phyloP scores from a whole-genome alignment of 2,113 vertebrate genomes.

The Rhinogobius similis region DNA sequence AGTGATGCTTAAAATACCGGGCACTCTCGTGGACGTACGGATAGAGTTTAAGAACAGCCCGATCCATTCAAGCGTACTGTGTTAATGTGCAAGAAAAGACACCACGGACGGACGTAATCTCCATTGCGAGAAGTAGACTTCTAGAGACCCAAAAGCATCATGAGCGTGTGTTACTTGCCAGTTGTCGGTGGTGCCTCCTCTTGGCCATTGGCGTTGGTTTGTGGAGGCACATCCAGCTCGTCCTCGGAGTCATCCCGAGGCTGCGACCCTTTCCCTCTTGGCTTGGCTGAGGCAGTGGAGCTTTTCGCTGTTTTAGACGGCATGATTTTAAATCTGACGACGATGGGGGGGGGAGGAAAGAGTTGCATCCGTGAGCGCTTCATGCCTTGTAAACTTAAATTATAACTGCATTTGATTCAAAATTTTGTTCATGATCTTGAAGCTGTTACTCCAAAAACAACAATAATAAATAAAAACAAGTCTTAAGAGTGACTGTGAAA shows the following conservation, averaged over 20 bases:
- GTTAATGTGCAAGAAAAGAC: slow-evolving; percentile 36
- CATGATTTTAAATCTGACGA: slow-evolving; percentile 78
- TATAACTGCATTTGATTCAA: background rate
- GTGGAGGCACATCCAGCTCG: slow-evolving; percentile 78
- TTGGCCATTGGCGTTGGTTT: slow-evolving; percentile 66
- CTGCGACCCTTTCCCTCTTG: slow-evolving; percentile 77
- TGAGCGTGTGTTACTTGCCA: slow-evolving; percentile 79
- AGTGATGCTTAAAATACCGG: slow-evolving; percentile 52
- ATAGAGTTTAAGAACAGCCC: slow-evolving; percentile 49
- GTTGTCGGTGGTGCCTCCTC: slow-evolving; percentile 72
- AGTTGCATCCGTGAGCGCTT: slow-evolving; percentile 54
- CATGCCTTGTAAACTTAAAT: background rate
- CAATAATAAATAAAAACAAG: background rate
- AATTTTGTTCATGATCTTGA: background rate
- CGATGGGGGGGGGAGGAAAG: slow-evolving; percentile 32
- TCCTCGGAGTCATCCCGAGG: slow-evolving; percentile 75
- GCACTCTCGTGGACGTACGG: slow-evolving; percentile 46
- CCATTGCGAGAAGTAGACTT: slow-evolving; percentile 67
- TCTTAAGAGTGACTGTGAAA: background rate
- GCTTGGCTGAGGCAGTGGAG: slow-evolving; percentile 76
- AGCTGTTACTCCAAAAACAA: background rate
- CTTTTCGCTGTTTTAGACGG: slow-evolving; percentile 82
- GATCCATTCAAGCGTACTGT: slow-evolving; percentile 51
- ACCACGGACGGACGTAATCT: slow-evolving; percentile 44
- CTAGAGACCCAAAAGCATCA: slow-evolving; percentile 69